These are phyloP conservation scores for Acipenser ruthenus DNA, from an alignment of 2,797 vertebrate species.

Conservation along the genomic window DNA sequence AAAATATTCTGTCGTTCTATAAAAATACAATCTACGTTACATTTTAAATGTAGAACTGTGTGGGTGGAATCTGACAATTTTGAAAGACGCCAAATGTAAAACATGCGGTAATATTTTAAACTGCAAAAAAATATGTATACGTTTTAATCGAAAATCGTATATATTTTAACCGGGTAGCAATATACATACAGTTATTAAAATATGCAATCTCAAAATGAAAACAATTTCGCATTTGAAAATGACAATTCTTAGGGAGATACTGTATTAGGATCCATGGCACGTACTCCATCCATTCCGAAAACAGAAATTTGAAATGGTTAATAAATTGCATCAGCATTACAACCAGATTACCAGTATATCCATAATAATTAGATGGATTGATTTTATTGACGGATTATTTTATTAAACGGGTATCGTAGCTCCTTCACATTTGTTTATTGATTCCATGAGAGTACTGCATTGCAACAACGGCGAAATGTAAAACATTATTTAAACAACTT, in stretches of 20 bases:
- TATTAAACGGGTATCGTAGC: not conserved
- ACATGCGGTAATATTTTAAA: no score
- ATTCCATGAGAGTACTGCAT: slow-evolving; percentile 22
- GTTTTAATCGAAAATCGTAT: no score
- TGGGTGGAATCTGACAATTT: no score
- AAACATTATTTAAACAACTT: no score
- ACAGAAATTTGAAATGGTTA: slow-evolving; percentile 4
- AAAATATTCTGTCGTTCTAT: no score
- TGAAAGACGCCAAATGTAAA: no score
- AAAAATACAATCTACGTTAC: no score
- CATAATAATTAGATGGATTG: not conserved
- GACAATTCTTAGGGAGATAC: slow-evolving; percentile 8
- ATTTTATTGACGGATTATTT: slow-evolving; percentile 3
- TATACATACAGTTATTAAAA: not conserved
- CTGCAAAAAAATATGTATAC: no score
- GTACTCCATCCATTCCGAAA: slow-evolving; percentile 19
- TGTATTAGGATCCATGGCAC: slow-evolving; percentile 35
- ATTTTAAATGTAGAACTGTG: no score
- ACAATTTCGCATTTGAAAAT: not conserved
- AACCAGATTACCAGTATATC: slow-evolving; percentile 2
- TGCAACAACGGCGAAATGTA: slow-evolving; percentile 27
- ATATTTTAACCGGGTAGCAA: no score
- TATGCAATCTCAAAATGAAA: not conserved
- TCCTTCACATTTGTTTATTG: slow-evolving; percentile 13
- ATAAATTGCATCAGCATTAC: slow-evolving; percentile 6